Percentiles rank a stretch among this genome's conserved stretches.
phyloP scores from a whole-genome alignment of 2,888 invertebrate genomes.

The Horisme vitalbata region DNA sequence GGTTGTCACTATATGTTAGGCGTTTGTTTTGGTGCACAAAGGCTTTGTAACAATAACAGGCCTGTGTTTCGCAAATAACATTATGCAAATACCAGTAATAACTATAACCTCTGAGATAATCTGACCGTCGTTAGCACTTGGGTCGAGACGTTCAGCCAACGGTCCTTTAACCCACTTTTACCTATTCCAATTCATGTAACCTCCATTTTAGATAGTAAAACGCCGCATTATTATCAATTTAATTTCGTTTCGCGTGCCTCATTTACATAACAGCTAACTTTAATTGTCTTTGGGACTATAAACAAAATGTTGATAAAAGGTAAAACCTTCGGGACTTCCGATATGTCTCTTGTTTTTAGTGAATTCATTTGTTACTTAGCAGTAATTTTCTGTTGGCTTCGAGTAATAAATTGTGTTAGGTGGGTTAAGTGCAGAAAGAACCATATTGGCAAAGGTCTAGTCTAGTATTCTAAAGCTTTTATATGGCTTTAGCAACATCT shows the following conservation, averaged over 20 bases:
- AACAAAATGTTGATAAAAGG: constrained; percentile 20
- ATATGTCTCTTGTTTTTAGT: constrained; percentile 4
- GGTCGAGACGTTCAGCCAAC: neutral
- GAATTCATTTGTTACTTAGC: neutral
- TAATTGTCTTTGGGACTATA: constrained; percentile 21
- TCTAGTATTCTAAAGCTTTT: constrained; percentile 1
- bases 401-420: too few species aligned
- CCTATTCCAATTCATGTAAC: constrained; percentile 2
- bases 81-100: constrained; percentile 17
- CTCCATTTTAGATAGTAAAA: constrained; percentile 5
- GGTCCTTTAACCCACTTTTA: constrained; percentile 15
- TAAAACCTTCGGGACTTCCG: constrained; percentile 17
- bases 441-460: neutral
- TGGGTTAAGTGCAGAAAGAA: too few species aligned
- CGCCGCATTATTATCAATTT: constrained; percentile 25
- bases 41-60: constrained; percentile 25
- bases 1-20: constrained; percentile 34
- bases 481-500: constrained; percentile 20
- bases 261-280: constrained; percentile 30
- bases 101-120: constrained; percentile 5
- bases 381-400: neutral
- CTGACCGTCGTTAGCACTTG: neutral
- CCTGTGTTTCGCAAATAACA: constrained; percentile 25
- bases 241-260: constrained; percentile 25
- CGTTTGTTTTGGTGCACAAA: constrained; percentile 36